Base-by-base conservation (phyloP, 2,113 vertebrate genomes). In the Ptilorrhoa leucosticta region DNA sequence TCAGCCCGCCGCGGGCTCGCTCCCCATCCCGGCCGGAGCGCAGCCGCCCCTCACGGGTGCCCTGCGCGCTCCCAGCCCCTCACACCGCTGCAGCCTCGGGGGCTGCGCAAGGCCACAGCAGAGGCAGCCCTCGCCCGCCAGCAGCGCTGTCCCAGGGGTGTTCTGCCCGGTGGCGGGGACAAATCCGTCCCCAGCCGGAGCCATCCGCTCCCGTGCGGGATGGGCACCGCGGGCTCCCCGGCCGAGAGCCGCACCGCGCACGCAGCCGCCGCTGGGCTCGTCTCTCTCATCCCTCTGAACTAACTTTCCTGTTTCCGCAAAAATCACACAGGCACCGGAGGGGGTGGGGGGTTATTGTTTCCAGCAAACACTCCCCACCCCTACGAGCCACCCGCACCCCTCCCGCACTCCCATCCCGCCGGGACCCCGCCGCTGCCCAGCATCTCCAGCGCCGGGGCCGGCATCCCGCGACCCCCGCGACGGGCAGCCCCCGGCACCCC, bases 291-390 rank as follows among this genome's bases (percentile, higher is more conserved):
- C 78, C 66, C 65, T 23, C 65, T 4, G 10, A 77, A 81, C 68
- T 37, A 93, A 96, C 91, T 96, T 94, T 83, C 64, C 79, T 9
- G 63, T 86, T 95, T 94, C 90, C 89, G 83, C 87, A 90, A 70
- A 92, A 92, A 89, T 63, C 26, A 37, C 7, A 35, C 56, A n/a
- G 57, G 11, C 53, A 22, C 31, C 28, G 45, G 60, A 73, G 37
- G 18, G 18, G 40, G 50, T 7, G 69, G 10, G 22, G 16, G 3
- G 21, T 23, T 58, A 28, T 66, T 53, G 63, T 42, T 84, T 53
- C 13, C 72, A 80, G 11, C 57, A 15, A 51, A 18, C 16, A 4
- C 24, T 39, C 42, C 48, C 42, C 22, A 16, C 14, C 17, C n/a
- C 37, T 8, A 8, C 6, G 16, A 51, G 27, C 23, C 61, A 5